Percentiles rank a stretch among this genome's conserved stretches.
Evolutionary conservation across 2,113 vertebrate species (phyloP).

Genomic region (Oncorhynchus gorbuscha): DNA sequence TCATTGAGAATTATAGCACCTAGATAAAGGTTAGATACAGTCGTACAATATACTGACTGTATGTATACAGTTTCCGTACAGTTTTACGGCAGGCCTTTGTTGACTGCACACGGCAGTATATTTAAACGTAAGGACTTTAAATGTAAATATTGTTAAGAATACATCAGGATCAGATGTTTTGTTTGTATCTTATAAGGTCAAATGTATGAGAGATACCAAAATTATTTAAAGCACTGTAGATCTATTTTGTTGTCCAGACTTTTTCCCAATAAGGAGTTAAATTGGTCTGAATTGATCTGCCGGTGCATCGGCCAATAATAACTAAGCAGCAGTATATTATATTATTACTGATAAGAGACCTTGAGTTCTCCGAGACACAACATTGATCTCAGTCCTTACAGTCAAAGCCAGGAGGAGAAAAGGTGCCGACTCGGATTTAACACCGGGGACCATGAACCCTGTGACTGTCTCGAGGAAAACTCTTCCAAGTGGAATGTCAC

Average conservation of each 20-base stretch:
- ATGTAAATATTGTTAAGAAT: background rate
- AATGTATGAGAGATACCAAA: too few relatives aligned
- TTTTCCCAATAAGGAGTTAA: background rate
- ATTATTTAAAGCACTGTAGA: background rate
- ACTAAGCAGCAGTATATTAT: slow-evolving; percentile 23
- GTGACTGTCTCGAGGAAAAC: too few relatives aligned
- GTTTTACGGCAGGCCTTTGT: too few relatives aligned
- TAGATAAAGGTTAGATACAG: background rate
- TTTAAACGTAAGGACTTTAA: background rate
- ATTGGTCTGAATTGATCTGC: slow-evolving; percentile 7
- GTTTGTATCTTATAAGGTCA: background rate
- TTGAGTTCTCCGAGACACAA: slow-evolving; percentile 12
- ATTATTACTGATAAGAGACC: slow-evolving; percentile 17
- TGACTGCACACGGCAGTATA: background rate
- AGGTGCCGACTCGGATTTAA: background rate
- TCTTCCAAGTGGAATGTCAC: too few relatives aligned
- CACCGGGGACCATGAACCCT: too few relatives aligned
- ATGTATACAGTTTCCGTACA: too few relatives aligned
- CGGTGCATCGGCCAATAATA: slow-evolving; percentile 1
- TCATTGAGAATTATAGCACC: too few relatives aligned
- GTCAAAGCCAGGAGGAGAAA: slow-evolving; percentile 16
- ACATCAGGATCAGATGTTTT: background rate
- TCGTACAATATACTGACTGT: too few relatives aligned
- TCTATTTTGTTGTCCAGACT: background rate
- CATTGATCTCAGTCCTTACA: slow-evolving; percentile 22